Evolutionary conservation across 1,140 invertebrate genomes (phyloP).

Genomic region (Diuraphis noxia): DNA sequence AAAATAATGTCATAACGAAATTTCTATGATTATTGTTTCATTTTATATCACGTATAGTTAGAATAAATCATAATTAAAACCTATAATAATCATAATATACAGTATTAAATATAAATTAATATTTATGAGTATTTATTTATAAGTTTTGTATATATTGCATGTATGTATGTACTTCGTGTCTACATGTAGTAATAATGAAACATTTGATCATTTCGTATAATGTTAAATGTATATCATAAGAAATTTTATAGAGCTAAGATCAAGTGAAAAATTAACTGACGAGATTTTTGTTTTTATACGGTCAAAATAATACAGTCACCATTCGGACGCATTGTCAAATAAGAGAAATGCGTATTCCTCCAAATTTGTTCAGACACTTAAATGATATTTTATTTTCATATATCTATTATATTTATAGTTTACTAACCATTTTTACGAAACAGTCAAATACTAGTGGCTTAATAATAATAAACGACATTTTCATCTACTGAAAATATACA

Average conservation of each 20-base stretch:
- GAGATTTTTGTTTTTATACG: not conserved
- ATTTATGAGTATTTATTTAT: too few species aligned
- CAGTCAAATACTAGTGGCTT: not conserved
- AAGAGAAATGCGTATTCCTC: not conserved
- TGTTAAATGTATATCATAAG: not conserved
- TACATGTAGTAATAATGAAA: not conserved
- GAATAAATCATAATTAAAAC: not conserved
- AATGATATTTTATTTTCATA: not conserved
- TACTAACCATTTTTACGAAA: not conserved
- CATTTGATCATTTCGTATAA: too few species aligned
- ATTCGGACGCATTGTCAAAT: not conserved
- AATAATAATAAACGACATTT: not conserved
- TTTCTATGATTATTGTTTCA: not conserved
- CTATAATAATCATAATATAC: not conserved
- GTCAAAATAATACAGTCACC: not conserved
- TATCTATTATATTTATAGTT: not conserved
- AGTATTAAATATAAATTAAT: not conserved
- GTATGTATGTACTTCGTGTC: too few species aligned
- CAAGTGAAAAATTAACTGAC: not conserved
- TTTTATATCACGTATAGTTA: not conserved
- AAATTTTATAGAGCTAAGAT: not conserved
- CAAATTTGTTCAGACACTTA: not conserved
- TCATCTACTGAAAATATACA: not conserved
- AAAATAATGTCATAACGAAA: not conserved
- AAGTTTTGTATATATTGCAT: too few species aligned